These are phyloP conservation scores for Euphonia xanthogaster DNA, from an alignment of 2,797 vertebrate genomes.

Conservation along the genomic window DNA sequence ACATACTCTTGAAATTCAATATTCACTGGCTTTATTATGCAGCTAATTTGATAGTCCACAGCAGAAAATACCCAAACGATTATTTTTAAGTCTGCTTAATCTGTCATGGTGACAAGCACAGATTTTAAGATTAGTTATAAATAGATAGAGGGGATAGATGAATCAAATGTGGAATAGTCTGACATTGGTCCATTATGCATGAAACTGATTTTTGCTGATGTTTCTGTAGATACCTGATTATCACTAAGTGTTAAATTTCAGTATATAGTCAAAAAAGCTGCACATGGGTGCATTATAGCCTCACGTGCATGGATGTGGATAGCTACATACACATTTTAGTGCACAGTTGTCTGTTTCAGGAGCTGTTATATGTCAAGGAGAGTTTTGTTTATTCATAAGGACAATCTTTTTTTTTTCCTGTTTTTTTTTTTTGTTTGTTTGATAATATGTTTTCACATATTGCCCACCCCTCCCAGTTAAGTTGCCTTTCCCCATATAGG, in stretches of 20 bases:
- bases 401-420: not conserved
- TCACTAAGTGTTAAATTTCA: not conserved
- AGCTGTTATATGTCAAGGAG: not conserved
- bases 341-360: not conserved
- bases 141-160: not conserved
- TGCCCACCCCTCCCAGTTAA: not conserved
- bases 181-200: not conserved
- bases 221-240: not conserved
- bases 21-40: not conserved
- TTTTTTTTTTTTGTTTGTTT: not conserved
- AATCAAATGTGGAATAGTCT: not conserved
- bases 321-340: not conserved
- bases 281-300: not conserved
- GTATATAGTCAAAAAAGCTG: not conserved
- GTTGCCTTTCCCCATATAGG: not conserved
- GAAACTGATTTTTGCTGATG: not conserved
- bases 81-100: slow-evolving; percentile 16
- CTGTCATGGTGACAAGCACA: not conserved
- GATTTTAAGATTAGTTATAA: slow-evolving; percentile 50
- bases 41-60: not conserved
- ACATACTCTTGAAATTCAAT: not conserved
- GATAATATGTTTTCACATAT: not conserved
- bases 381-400: not conserved
- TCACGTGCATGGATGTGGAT: rapidly evolving
- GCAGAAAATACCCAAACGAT: not conserved